Base-by-base conservation (phyloP, 2,113 vertebrate species). In the Hypanus sabinus region DNA sequence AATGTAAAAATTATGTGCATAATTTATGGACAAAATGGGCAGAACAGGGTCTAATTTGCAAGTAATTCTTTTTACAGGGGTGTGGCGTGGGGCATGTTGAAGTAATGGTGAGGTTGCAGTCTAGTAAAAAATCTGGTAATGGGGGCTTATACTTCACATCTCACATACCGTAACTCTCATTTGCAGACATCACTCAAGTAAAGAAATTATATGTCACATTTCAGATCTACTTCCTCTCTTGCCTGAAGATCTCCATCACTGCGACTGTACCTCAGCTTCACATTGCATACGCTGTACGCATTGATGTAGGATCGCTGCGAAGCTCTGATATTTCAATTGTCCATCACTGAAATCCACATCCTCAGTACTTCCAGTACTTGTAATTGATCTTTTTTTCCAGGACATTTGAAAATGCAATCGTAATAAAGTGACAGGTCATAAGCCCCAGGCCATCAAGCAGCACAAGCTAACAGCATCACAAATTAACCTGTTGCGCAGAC, bases 401-500 rank as follows among this genome's bases (percentile, higher is more conserved):
- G 62, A 65, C 85, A 30, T n/a, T 65, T 33, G 30, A 88, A 88
- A 65, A 14, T 20, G 27, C 57, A 88, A 88, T 60, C 57, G 7
- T 57, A 65, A 88, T 88, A 62, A 62, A 65, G 8, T 62, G 27
- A 87, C 55, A 30, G 24, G 83, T 87, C 46, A 30, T 60, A 57
- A 88, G 57, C 4, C 55, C 85, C 57, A 62, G 30, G 16, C 57
- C 85, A 88, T 33, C 85, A 62, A n/a, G 0, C 85, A 46, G 46
- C 46, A 46, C 85, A 88, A 60, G 30, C 85, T 88, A 88, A 88
- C 11, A n/a, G 85, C 12, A 33, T 60, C 12, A 60, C 85, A 88
- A 88, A 88, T 88, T 62, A 62, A 62, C 55, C 85, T 88, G 60
- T 88, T 57, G 83, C n/a, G 57, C n/a, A 65, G 57, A 65, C 60